Evolutionary conservation across 2,113 vertebrate species (phyloP).

Genomic region (Dendropsophus ebraccatus): DNA sequence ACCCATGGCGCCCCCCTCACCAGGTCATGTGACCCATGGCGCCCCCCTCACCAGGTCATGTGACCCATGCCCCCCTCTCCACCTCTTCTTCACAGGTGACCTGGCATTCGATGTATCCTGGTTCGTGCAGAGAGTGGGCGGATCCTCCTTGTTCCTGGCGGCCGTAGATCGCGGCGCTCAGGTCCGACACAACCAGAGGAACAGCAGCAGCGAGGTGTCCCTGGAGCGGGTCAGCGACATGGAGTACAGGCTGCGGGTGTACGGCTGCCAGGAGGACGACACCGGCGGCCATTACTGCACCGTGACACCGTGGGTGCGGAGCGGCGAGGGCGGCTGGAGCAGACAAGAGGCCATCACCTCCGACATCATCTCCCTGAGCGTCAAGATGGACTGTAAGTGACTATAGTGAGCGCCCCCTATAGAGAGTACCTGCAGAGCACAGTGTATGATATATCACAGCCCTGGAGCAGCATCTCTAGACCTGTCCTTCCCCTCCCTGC

Average conservation of each 20-base stretch:
- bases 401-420: too few relatives aligned
- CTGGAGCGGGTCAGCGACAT: constrained; percentile 78
- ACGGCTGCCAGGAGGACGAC: constrained; percentile 85
- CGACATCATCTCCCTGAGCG: constrained; percentile 80
- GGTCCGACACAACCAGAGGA: constrained; percentile 74
- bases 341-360: constrained; percentile 80
- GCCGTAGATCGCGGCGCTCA: constrained; percentile 83
- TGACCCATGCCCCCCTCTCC: too few relatives aligned
- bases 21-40: too few relatives aligned
- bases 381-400: constrained; percentile 88
- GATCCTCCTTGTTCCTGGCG: constrained; percentile 69
- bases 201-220: constrained; percentile 84
- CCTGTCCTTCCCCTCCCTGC: too few relatives aligned
- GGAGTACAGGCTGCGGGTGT: constrained; percentile 81
- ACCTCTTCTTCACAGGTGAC: constrained; percentile 73
- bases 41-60: too few relatives aligned
- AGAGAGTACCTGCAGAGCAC: not conserved
- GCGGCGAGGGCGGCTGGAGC: constrained; percentile 81
- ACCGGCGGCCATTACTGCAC: constrained; percentile 88
- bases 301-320: constrained; percentile 86
- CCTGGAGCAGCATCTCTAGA: too few relatives aligned
- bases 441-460: too few relatives aligned
- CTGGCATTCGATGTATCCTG: constrained; percentile 89
- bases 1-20: too few relatives aligned
- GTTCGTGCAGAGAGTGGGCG: constrained; percentile 81